Percentiles rank a stretch among this genome's conserved stretches.
phyloP scores from a whole-genome alignment of 2,888 invertebrate species.

The Machimus rusticus region DNA sequence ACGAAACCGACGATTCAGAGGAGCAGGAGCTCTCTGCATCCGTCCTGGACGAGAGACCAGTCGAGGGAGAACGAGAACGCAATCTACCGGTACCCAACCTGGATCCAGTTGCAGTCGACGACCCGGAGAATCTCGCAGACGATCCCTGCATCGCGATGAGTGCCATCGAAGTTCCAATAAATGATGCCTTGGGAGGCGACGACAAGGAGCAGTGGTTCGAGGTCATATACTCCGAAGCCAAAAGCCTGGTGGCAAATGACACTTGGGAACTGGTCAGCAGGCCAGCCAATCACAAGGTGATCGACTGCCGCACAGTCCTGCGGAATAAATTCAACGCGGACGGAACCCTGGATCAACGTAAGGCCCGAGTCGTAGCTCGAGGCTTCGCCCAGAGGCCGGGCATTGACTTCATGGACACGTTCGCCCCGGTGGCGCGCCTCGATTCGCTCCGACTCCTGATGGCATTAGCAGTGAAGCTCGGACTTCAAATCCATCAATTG shows the following conservation, averaged over 20 bases:
- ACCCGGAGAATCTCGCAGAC: too few relatives aligned
- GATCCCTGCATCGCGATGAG: too few relatives aligned
- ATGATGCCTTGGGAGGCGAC: neutral
- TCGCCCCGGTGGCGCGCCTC: neutral
- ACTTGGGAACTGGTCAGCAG: slow-evolving; percentile 37
- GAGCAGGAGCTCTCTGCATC: too few relatives aligned
- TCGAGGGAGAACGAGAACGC: too few relatives aligned
- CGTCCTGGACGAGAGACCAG: too few relatives aligned
- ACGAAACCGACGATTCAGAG: neutral
- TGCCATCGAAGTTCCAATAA: neutral
- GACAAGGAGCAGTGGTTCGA: neutral
- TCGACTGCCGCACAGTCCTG: neutral
- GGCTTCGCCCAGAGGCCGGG: too few relatives aligned
- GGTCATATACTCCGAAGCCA: slow-evolving; percentile 17
- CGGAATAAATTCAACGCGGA: neutral
- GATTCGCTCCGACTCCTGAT: neutral
- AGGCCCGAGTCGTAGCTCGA: neutral
- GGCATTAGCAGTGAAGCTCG: neutral
- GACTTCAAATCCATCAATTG: neutral
- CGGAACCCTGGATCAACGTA: neutral
- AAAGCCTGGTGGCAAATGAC: slow-evolving; percentile 48
- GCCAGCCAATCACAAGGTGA: slow-evolving; percentile 31
- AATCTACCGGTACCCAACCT: too few relatives aligned
- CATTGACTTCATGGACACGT: neutral
- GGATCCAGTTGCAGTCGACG: too few relatives aligned